These are phyloP conservation scores for Tachystola acroxantha DNA, from an alignment of 2,888 invertebrate species.

Conservation along the genomic window DNA sequence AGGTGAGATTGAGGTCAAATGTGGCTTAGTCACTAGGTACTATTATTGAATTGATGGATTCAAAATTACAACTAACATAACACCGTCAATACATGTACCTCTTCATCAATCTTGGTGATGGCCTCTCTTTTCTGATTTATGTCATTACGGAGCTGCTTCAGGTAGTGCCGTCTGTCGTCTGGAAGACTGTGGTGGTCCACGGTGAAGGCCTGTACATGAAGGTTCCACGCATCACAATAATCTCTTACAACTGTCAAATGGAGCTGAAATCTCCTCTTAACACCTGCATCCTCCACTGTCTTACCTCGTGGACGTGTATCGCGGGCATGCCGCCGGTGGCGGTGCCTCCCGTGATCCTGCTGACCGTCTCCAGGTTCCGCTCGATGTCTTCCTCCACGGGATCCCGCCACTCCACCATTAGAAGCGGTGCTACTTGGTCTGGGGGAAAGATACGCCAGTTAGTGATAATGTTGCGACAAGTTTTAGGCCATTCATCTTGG, in stretches of 20 bases:
- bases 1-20: no score
- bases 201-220: constrained; percentile 76
- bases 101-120: constrained; percentile 81
- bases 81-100: no score
- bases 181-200: constrained; percentile 77
- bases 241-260: no score
- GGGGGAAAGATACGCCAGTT: no score
- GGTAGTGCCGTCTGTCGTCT: constrained; percentile 69
- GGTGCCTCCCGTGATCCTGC: constrained; percentile 51
- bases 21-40: no score
- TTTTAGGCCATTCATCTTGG: no score
- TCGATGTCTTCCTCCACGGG: constrained; percentile 69
- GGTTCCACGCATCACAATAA: no score
- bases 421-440: constrained; percentile 44
- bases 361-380: constrained; percentile 59
- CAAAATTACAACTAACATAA: no score
- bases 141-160: constrained; percentile 77
- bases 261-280: no score
- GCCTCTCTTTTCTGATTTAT: constrained; percentile 83
- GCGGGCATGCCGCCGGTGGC: constrained; percentile 42
- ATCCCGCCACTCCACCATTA: constrained; percentile 69
- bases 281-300: no score
- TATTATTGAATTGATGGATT: no score
- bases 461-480: no score
- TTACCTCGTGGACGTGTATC: constrained; percentile 51